phyloP scores from a whole-genome alignment of 2,113 vertebrate species.

The Promerops cafer region DNA sequence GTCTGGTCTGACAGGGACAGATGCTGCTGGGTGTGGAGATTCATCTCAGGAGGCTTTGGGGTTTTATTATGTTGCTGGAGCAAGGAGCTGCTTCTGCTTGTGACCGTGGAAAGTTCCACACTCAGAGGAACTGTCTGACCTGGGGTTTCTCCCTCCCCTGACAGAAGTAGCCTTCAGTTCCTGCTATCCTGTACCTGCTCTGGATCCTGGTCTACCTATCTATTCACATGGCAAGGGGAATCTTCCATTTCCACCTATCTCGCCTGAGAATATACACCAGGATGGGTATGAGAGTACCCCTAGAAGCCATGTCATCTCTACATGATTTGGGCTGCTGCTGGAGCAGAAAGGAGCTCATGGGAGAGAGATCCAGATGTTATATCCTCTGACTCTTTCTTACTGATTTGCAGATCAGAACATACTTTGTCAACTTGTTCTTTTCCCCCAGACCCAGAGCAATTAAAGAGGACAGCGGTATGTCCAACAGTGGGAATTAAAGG shows the following conservation, averaged over 20 bases:
- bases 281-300: not conserved
- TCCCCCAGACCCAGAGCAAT: not conserved
- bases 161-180: not conserved
- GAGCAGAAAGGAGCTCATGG: not conserved
- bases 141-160: not conserved
- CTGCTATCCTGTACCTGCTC: not conserved
- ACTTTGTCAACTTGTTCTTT: not conserved
- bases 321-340: not conserved
- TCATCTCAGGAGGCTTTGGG: not conserved
- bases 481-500: not conserved
- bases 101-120: not conserved
- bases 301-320: not conserved
- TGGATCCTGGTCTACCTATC: not conserved
- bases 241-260: not conserved
- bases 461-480: not conserved
- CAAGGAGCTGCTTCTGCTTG: not conserved
- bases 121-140: not conserved
- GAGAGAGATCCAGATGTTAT: not conserved
- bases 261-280: not conserved
- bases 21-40: not conserved
- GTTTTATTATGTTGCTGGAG: fast-evolving
- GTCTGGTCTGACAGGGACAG: not conserved
- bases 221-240: not conserved
- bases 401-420: not conserved
- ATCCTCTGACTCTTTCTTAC: not conserved